Conservation (phyloP, 35 echinoderm and acorn worm genomes). For the Ptychodera flava region DNA sequence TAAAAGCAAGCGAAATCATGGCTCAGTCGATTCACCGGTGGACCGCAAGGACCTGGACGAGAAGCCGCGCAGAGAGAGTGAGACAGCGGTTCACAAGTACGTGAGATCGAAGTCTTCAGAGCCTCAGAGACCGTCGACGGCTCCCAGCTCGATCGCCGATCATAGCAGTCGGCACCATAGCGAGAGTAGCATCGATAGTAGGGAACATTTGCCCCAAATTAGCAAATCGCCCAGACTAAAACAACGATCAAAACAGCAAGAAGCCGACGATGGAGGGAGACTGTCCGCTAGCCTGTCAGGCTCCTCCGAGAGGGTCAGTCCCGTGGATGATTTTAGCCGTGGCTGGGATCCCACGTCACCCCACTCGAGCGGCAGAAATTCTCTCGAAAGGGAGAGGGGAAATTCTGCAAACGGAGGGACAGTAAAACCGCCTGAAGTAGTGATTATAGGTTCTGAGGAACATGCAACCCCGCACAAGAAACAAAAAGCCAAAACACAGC, state of each 20-base stretch:
- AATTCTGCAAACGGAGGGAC: background rate
- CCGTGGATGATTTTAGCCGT: background rate
- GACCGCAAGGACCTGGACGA: background rate
- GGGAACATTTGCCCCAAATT: background rate
- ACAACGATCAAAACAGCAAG: background rate
- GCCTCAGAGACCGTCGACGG: background rate
- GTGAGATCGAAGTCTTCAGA: background rate
- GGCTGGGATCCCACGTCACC: background rate
- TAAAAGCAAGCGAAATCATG: slow-evolving; percentile 18
- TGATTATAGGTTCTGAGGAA: background rate
- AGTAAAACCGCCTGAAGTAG: background rate
- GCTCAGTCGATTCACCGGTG: background rate
- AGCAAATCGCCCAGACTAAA: background rate
- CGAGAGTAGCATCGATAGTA: background rate
- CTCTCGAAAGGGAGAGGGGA: background rate
- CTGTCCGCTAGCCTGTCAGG: background rate
- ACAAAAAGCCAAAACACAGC: background rate
- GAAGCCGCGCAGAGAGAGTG: background rate
- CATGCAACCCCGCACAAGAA: background rate
- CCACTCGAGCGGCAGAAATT: background rate
- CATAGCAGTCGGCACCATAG: background rate
- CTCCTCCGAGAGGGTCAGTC: background rate
- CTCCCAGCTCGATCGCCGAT: background rate
- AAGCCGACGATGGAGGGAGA: background rate
- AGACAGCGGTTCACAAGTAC: background rate